Evolutionary conservation across 2,888 invertebrate genomes (phyloP), one percentile per base, ranked within the genome.

Genomic region (Stegophylla sp.): DNA sequence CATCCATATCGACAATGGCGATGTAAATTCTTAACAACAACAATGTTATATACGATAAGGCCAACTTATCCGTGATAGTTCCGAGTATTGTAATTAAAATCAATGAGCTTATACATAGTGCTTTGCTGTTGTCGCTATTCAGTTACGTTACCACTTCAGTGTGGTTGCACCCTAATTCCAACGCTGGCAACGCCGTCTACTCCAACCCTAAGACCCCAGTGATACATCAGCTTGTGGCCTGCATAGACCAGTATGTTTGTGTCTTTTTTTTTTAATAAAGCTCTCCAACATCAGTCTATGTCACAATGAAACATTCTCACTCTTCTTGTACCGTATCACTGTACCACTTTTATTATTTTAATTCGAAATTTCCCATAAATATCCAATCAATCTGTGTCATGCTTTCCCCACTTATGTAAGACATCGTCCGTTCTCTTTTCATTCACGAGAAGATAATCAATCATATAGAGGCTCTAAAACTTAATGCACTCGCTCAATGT

Each of bases 331-430:
- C 20, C 20, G 71, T 43, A 74, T 59, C 59, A 73, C 59, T 45
- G 26, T 61, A n/a, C 73, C 17, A 23, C 41, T 53, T 56, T 28
- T 28, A 34, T 28, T 48, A 74, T 48, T 63, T 51, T 34, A 74
- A 63, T 63, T 51, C 34, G 12, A 63, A 15, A 34, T 74, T 63
- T 13, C 74, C 10, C 74, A 63, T 51, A 51, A 63, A 34, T 13
- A 51, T 51, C 20, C 63, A 17, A 74, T 74, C 63, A 74, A 74
- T 74, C 74, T 63, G 74, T 15, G 74, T 74, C 63, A 48, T n/a
- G 20, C 17, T 17, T 20, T 4, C 7, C 23, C 48, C 34, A 48
- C 74, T 13, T 51, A 34, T 64, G 64, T 51, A 23, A 75, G 10
- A 53, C 64, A 64, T 61, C 23, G 12, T 34, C 34, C 51, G 63